Evolutionary conservation across 2,888 invertebrate species (phyloP).

Genomic region (Tinea semifulvella): DNA sequence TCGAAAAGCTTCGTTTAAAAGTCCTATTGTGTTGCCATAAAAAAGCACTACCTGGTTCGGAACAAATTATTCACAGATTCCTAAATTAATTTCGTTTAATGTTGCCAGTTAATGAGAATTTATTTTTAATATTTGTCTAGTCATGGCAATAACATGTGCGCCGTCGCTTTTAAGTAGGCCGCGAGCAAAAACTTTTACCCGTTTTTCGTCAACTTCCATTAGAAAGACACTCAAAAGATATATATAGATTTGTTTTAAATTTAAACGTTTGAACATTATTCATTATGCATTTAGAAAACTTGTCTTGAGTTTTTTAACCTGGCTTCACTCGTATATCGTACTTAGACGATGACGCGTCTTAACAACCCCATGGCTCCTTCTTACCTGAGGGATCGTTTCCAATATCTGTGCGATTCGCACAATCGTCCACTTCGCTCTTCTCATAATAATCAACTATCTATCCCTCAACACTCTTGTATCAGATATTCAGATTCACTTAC

Average conservation of each 20-base stretch:
- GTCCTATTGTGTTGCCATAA: constrained; percentile 9
- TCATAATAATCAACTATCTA: no score
- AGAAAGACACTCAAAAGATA: constrained; percentile 56
- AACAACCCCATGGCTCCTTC: no score
- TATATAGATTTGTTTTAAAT: constrained; percentile 25
- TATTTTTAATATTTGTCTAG: constrained; percentile 40
- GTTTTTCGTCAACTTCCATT: constrained; percentile 53
- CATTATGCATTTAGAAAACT: constrained; percentile 4
- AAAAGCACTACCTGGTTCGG: constrained; percentile 9
- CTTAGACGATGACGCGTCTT: no score
- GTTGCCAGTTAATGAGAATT: constrained; percentile 25
- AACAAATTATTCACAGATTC: constrained; percentile 35
- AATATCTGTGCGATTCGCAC: no score
- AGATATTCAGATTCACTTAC: no score
- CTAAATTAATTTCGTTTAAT: constrained; percentile 57
- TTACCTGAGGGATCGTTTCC: no score
- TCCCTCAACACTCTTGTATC: no score
- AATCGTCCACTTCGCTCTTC: no score
- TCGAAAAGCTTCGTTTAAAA: constrained; percentile 6
- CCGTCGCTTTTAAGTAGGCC: constrained; percentile 41
- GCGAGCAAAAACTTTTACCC: constrained; percentile 33
- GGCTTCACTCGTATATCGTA: no score
- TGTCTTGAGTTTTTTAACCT: no score
- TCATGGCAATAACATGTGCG: constrained; percentile 44
- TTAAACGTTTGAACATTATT: constrained; percentile 12